phyloP scores from a whole-genome alignment of 2,888 invertebrate genomes.

The Gortyna flavago region DNA sequence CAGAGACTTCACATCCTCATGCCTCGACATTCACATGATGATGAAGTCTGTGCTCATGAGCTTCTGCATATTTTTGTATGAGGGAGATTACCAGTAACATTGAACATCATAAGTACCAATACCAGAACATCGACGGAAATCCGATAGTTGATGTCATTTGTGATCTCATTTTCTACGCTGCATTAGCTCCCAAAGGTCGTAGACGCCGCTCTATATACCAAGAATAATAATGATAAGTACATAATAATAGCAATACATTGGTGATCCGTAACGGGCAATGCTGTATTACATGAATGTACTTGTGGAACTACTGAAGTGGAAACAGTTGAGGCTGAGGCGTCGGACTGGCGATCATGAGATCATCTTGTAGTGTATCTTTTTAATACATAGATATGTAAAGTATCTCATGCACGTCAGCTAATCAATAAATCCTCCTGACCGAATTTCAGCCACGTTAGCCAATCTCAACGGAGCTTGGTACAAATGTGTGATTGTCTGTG shows the following conservation, averaged over 20 bases:
- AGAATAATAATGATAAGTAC: constrained; percentile 40
- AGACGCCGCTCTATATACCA: constrained; percentile 13
- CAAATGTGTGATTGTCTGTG: no score
- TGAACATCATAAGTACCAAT: constrained; percentile 9
- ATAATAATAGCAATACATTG: constrained; percentile 23
- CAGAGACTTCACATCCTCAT: no score
- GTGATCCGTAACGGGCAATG: constrained; percentile 36
- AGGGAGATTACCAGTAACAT: constrained; percentile 1
- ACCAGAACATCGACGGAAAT: constrained; percentile 5
- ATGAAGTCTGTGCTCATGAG: no score
- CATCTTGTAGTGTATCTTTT: background rate
- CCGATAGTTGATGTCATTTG: constrained; percentile 53
- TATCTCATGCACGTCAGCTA: background rate
- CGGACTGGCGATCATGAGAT: background rate
- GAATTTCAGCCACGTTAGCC: background rate
- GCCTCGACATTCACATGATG: no score
- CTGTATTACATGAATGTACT: constrained; percentile 24
- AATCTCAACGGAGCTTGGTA: background rate
- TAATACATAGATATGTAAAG: background rate
- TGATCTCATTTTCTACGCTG: constrained; percentile 63
- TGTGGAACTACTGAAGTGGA: constrained; percentile 30
- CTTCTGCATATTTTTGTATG: no score
- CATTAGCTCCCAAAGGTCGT: constrained; percentile 54
- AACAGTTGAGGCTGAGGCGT: background rate
- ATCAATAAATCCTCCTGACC: background rate